phyloP scores from a whole-genome alignment of 2,797 vertebrate species.

The Dipus sagitta region DNA sequence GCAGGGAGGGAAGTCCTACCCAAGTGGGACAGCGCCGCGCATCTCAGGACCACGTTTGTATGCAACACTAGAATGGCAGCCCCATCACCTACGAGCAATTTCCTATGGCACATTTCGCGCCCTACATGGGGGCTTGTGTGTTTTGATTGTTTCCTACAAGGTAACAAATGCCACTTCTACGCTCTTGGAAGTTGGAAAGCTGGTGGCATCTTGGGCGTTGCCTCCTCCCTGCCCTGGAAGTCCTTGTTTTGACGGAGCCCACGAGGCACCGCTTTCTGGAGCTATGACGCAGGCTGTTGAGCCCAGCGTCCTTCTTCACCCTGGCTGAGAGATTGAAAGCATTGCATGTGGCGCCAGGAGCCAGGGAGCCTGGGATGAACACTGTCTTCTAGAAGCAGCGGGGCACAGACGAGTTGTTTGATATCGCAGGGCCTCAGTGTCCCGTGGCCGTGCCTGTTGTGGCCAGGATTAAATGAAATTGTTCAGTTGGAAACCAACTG shows the following conservation, averaged over 20 bases:
- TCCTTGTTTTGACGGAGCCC: not conserved
- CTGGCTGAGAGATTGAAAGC: not conserved
- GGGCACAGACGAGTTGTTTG: not conserved
- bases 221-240: not conserved
- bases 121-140: not conserved
- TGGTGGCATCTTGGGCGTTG: not conserved
- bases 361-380: not conserved
- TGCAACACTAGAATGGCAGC: not conserved
- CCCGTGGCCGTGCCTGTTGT: accelerated
- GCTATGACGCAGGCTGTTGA: not conserved
- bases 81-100: not conserved
- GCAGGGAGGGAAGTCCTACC: not conserved
- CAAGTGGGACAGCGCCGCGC: not conserved
- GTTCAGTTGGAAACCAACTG: not conserved
- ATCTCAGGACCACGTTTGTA: not conserved
- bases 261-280: not conserved
- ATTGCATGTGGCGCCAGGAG: not conserved
- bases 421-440: not conserved
- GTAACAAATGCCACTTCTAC: not conserved
- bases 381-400: not conserved
- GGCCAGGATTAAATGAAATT: not conserved
- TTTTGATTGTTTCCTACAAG: not conserved
- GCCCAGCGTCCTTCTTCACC: not conserved
- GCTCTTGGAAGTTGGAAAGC: not conserved
- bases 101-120: not conserved